Conservation (phyloP, 2,113 vertebrate genomes). For the Atherinomorus stipes region DNA sequence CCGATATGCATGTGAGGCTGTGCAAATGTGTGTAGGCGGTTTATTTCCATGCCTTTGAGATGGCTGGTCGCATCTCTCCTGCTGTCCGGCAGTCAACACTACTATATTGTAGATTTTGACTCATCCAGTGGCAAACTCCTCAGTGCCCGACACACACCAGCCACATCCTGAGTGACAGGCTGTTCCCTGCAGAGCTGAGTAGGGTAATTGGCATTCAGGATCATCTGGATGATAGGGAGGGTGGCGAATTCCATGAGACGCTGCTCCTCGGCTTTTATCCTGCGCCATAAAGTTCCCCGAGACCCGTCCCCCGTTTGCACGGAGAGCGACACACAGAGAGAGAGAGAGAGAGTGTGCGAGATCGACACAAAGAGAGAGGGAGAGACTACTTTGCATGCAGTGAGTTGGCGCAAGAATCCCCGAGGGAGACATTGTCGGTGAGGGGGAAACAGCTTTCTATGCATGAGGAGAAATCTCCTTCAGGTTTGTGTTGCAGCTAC, state of each 20-base stretch:
- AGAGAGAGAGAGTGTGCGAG: neutral
- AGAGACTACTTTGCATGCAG: slow-evolving; percentile 80
- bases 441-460: slow-evolving; percentile 81
- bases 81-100: slow-evolving; percentile 40
- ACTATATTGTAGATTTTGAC: slow-evolving; percentile 52
- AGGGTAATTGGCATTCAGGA: slow-evolving; percentile 85
- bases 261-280: slow-evolving; percentile 70
- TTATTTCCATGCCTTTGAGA: neutral
- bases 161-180: slow-evolving; percentile 80
- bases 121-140: slow-evolving; percentile 58
- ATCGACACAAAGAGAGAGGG: slow-evolving; percentile 20
- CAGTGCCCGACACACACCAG: slow-evolving; percentile 58
- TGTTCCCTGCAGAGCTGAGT: slow-evolving; percentile 73
- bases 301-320: slow-evolving; percentile 66
- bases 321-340: slow-evolving; percentile 36
- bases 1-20: slow-evolving; percentile 4
- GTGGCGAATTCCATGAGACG: slow-evolving; percentile 73
- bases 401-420: slow-evolving; percentile 74
- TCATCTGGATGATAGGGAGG: slow-evolving; percentile 79
- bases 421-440: slow-evolving; percentile 74
- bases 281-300: slow-evolving; percentile 68
- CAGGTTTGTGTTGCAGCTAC: slow-evolving; percentile 72
- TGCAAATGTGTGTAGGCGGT: slow-evolving; percentile 1
- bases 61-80: slow-evolving; percentile 10
- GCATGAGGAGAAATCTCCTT: slow-evolving; percentile 84